Evolutionary conservation across 2,888 invertebrate genomes (phyloP).

Genomic region (Amblyteles armatorius): DNA sequence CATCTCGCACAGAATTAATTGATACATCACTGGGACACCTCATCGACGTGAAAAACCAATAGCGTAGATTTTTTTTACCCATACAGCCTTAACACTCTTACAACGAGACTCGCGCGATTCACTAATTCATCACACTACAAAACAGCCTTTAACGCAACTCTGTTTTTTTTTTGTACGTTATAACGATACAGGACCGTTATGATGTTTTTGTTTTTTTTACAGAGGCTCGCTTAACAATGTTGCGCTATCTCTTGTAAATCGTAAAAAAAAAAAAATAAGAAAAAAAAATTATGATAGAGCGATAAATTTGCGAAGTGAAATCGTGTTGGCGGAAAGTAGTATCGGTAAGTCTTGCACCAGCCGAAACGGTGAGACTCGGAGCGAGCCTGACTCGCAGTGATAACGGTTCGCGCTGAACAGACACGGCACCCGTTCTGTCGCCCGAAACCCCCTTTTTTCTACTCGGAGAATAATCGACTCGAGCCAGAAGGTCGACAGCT

Average conservation of each 20-base stretch:
- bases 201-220: neutral
- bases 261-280: constrained; percentile 9
- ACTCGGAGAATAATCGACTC: constrained; percentile 31
- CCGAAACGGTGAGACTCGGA: neutral
- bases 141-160: neutral
- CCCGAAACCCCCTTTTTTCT: constrained; percentile 24
- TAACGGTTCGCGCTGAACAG: constrained; percentile 13
- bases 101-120: constrained; percentile 66
- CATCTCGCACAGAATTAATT: constrained; percentile 2
- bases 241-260: constrained; percentile 32
- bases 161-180: neutral
- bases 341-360: neutral
- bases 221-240: constrained; percentile 61
- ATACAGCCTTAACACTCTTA: constrained; percentile 52
- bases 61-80: neutral
- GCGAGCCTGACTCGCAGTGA: constrained; percentile 17
- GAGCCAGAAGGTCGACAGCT: constrained; percentile 12
- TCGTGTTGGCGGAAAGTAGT: neutral
- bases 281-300: constrained; percentile 34
- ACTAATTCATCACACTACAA: constrained; percentile 61
- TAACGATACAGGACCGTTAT: neutral
- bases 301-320: constrained; percentile 55
- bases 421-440: neutral
- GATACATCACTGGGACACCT: neutral
- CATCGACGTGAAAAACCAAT: neutral